Evolutionary conservation across 1,140 invertebrate genomes (phyloP), one percentile per base, ranked within the genome.

Genomic region (Drosophila burlai): DNA sequence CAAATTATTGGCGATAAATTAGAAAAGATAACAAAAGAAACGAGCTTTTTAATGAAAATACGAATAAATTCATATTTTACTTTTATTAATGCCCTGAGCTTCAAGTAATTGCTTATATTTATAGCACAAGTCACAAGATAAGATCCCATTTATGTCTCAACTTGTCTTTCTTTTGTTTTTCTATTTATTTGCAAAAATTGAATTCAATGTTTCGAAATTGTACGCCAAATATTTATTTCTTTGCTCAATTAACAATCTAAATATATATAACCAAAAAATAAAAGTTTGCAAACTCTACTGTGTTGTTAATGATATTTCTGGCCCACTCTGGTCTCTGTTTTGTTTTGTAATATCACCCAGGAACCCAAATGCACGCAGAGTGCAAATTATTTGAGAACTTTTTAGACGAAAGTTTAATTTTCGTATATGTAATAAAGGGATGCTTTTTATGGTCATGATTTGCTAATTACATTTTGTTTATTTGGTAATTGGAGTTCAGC

Each of bases 401-500:
- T 49, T 67, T 64, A 31, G 31, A 34, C 45, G 9, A 42, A 45
- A 6, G 26, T 52, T 58, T 47, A 52, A 31, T 64, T 45, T 72
- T 57, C 7, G 16, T 38, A 26, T 46, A 42, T 63, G 49, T 47
- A 47, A 67, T 60, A 60, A 49, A 13, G 7, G 42, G 29, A 34
- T 49, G 38, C 43, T 82, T 81, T 73, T 76, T 64, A 60, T 49
- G 42, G 26, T n/a, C 46, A 43, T 60, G 50, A 57, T 42, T 62
- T 62, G 60, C 60, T 72, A 50, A 77, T 72, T 63, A 49, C 38
- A 49, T 31, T 42, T 46, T 62, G 62, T 63, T 74, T 57, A 38
- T 79, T 47, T 61, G 49, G 38, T 67, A 80, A 67, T 75, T 80
- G 57, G 50, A 40, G 38, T 52, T 21, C 38, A 34, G 58, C 69